Evolutionary conservation across 2,113 vertebrate species (phyloP).

Genomic region (Vulpes vulpes): DNA sequence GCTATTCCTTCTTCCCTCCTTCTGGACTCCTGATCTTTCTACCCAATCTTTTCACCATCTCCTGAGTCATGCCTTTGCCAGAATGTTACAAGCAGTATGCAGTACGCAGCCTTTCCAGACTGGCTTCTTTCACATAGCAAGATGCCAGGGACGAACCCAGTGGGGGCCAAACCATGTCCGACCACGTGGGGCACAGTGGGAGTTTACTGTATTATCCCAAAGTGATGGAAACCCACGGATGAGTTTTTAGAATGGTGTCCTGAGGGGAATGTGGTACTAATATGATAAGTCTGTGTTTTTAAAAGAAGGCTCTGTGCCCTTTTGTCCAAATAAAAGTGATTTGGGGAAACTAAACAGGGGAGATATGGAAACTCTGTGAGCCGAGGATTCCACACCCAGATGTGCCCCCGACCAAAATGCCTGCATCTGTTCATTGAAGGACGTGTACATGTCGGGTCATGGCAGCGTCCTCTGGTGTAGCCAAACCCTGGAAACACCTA

Average conservation of each 20-base stretch:
- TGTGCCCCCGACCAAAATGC: background rate
- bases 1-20: background rate
- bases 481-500: background rate
- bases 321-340: background rate
- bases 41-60: background rate
- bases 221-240: background rate
- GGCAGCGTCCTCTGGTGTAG: background rate
- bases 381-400: background rate
- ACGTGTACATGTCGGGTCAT: too few species aligned
- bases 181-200: background rate
- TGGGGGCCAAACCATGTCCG: background rate
- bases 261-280: background rate
- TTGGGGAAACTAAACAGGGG: background rate
- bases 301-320: background rate
- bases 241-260: background rate
- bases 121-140: background rate
- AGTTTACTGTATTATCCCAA: background rate
- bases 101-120: background rate
- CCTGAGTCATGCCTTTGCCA: background rate
- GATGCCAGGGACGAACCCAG: background rate
- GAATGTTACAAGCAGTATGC: accelerated
- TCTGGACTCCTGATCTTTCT: too few species aligned
- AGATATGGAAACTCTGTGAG: background rate
- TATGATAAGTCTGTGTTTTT: background rate
- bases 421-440: background rate